phyloP scores from a whole-genome alignment of 2,113 vertebrate genomes.

The Salvator merianae region DNA sequence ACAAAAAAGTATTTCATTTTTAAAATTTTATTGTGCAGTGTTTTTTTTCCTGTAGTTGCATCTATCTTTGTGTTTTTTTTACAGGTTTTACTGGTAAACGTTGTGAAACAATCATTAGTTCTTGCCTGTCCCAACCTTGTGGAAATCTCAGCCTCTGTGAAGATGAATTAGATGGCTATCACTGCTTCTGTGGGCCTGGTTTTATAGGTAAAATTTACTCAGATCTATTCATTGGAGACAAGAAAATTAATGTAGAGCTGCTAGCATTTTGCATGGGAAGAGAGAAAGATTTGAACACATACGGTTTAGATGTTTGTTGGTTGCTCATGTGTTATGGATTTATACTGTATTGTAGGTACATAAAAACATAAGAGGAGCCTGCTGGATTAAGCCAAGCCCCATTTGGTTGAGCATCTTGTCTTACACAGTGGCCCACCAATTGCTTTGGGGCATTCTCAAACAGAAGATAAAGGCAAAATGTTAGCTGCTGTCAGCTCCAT shows the following conservation, averaged over 20 bases:
- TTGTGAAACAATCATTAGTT: constrained; percentile 73
- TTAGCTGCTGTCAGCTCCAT: too few relatives aligned
- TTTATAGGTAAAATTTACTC: constrained; percentile 75
- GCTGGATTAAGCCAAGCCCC: too few relatives aligned
- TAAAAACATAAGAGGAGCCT: too few relatives aligned
- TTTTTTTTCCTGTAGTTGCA: not conserved
- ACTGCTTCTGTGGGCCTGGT: constrained; percentile 86
- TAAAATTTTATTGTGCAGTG: not conserved
- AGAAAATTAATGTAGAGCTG: not conserved
- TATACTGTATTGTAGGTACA: too few relatives aligned
- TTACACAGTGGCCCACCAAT: too few relatives aligned
- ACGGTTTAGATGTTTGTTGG: not conserved
- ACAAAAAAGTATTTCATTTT: not conserved
- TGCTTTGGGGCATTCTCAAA: too few relatives aligned
- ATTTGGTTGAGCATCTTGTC: too few relatives aligned
- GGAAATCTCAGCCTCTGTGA: constrained; percentile 79
- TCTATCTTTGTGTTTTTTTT: not conserved
- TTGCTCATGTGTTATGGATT: not conserved
- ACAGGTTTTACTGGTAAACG: constrained; percentile 79
- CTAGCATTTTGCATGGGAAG: not conserved
- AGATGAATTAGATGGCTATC: constrained; percentile 70
- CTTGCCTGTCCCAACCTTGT: constrained; percentile 78
- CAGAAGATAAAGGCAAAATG: too few relatives aligned
- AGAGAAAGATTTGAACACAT: too few relatives aligned
- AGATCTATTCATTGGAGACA: not conserved